A percentile compares a stretch with the other conserved stretches of the same genome.
Evolutionary conservation across 2,113 vertebrate genomes (phyloP).

Genomic region (Rhipidura dahli): DNA sequence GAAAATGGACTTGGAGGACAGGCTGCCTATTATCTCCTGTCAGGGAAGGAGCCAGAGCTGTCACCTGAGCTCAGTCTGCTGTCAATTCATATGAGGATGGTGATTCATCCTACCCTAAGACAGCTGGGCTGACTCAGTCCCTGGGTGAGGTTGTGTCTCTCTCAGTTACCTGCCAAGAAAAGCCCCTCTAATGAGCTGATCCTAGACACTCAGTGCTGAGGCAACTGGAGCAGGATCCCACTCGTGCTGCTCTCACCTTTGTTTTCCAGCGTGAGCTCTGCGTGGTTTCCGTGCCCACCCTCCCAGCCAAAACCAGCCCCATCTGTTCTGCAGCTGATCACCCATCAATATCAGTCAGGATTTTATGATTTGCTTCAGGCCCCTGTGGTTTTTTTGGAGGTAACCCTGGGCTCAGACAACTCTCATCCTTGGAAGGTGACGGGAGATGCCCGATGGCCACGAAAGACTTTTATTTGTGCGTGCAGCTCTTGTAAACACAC

Average conservation of each 20-base stretch:
- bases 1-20: neutral
- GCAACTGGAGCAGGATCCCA: neutral
- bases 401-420: neutral
- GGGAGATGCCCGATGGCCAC: neutral
- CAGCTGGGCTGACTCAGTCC: slow-evolving; percentile 41
- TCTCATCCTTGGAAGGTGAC: neutral
- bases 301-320: neutral
- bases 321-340: neutral
- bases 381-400: neutral
- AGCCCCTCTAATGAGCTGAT: slow-evolving; percentile 44
- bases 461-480: neutral
- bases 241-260: neutral
- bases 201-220: neutral
- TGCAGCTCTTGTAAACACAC: neutral
- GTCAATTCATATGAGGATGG: neutral
- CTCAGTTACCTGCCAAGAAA: neutral
- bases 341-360: neutral
- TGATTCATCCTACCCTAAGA: neutral
- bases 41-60: neutral
- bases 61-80: neutral
- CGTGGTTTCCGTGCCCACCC: fast-evolving
- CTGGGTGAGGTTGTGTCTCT: neutral
- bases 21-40: neutral
- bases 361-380: neutral
- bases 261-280: neutral